phyloP scores from a whole-genome alignment of 1,140 invertebrate genomes.

The Epicauta chinensis region DNA sequence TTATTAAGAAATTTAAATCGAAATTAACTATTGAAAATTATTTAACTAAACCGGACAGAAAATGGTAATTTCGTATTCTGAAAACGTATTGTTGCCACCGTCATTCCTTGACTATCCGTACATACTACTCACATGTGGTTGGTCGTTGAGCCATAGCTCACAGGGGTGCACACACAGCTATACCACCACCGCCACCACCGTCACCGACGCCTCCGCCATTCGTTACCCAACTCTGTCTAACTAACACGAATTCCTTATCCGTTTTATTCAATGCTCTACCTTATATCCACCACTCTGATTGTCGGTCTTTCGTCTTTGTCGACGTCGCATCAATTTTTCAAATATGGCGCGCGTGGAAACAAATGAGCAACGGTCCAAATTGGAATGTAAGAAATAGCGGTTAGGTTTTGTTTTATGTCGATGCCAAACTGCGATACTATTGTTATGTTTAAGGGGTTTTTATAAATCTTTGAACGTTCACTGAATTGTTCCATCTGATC shows the following conservation, averaged over 20 bases:
- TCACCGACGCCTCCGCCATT: no score
- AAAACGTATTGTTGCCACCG: slow-evolving; percentile 30
- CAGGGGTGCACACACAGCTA: slow-evolving; percentile 4
- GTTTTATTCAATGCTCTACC: slow-evolving; percentile 12
- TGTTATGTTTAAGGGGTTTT: slow-evolving; percentile 40
- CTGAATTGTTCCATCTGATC: slow-evolving; percentile 24
- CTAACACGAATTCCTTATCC: slow-evolving; percentile 29
- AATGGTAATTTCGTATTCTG: slow-evolving; percentile 34
- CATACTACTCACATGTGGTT: slow-evolving; percentile 32
- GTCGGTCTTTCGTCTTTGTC: slow-evolving; percentile 40
- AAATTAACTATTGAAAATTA: no score
- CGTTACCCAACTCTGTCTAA: slow-evolving; percentile 18
- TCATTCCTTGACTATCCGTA: slow-evolving; percentile 14
- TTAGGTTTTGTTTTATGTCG: slow-evolving; percentile 44
- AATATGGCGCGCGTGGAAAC: slow-evolving; percentile 42
- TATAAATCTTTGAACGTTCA: slow-evolving; percentile 38
- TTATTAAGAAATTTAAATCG: no score
- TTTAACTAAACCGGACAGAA: no score
- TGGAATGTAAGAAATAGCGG: slow-evolving; percentile 44
- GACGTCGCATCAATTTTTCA: slow-evolving; percentile 44
- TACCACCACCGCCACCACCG: background rate
- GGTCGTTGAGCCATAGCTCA: slow-evolving; percentile 34
- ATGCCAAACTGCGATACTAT: slow-evolving; percentile 40
- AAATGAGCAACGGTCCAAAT: slow-evolving; percentile 43
- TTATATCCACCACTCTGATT: slow-evolving; percentile 38